Evolutionary conservation across 2,888 invertebrate genomes (phyloP), one percentile per base, ranked within the genome.

Genomic region (Cinara cedri): DNA sequence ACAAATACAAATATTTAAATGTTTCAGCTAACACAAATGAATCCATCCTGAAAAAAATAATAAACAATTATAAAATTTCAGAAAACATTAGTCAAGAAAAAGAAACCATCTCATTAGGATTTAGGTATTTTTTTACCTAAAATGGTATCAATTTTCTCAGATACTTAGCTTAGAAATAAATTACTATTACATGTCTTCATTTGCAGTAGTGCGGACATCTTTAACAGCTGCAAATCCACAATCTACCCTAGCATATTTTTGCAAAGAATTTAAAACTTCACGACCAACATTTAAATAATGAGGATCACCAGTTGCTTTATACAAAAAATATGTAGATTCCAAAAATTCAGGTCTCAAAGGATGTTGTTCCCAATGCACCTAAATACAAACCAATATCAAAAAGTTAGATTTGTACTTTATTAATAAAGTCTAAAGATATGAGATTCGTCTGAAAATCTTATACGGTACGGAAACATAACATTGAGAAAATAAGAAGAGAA

Each of bases 161-260:
- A 63, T 63, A 74, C 42, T 74, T 74, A 63, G 34, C 74, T 44
- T 80, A 60, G 21, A 80, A 70, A 80, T 80, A 74, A 60, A 78
- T 51, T 60, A 74, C n/a, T 46, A 80, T 75, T 78, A 84, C 84
- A 84, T 83, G 81, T 85, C 85, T 82, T 85, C 85, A 60, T 84
- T 84, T 14, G 83, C 82, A 65, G 94, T 91, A 0, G 96, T 96
- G 65, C 96, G 89, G 1, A 98, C 94, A 86, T 98, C 97, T 84
- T 95, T 96, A n/a, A 98, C 94, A 2, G 97, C 96, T 1, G 98
- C 98, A 87, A 95, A 99, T 0, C 98, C 98, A 86, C 98, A 99
- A 1, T 93, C 90, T n/a, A 97, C 97, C 83, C 94, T 89, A 0
- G 98, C 93, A 87, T 95, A 92, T 83, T 92, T 91, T 85, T 99